Conservation (phyloP, 1,140 invertebrate genomes). For the Geopemphigus sp. region DNA sequence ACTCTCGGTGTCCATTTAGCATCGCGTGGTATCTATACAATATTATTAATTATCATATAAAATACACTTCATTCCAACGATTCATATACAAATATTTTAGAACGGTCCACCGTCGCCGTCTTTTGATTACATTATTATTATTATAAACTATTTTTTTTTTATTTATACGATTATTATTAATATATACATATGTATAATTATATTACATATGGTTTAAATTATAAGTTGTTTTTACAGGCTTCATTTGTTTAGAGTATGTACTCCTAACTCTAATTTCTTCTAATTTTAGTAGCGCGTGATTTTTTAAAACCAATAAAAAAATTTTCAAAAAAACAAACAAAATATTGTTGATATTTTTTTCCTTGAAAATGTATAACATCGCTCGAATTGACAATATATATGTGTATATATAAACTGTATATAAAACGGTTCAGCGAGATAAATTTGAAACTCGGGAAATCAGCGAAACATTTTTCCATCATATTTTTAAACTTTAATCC, state of each 20-base stretch:
- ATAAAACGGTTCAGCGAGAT: too few relatives aligned
- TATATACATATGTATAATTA: slow-evolving; percentile 12
- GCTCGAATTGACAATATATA: too few relatives aligned
- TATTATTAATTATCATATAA: background rate
- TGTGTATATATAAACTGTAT: too few relatives aligned
- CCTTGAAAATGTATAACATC: background rate
- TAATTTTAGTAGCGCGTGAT: slow-evolving; percentile 39
- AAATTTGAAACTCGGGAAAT: too few relatives aligned
- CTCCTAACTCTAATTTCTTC: slow-evolving; percentile 24
- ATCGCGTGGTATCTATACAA: background rate
- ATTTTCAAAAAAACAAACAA: slow-evolving; percentile 13
- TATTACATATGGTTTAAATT: slow-evolving; percentile 15
- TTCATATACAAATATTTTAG: slow-evolving; percentile 10
- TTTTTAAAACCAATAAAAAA: slow-evolving; percentile 41
- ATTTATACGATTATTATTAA: slow-evolving; percentile 5
- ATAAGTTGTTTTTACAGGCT: slow-evolving; percentile 36
- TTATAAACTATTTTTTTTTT: slow-evolving; percentile 13
- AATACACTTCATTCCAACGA: slow-evolving; percentile 32
- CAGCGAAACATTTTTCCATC: too few relatives aligned
- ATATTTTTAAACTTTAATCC: too few relatives aligned
- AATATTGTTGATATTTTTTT: background rate
- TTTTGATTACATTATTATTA: slow-evolving; percentile 19
- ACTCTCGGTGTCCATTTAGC: background rate
- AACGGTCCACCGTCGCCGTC: slow-evolving; percentile 1
- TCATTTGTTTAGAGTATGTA: slow-evolving; percentile 30